phyloP scores from a whole-genome alignment of 2,888 invertebrate genomes.

The Sinelater perroti region DNA sequence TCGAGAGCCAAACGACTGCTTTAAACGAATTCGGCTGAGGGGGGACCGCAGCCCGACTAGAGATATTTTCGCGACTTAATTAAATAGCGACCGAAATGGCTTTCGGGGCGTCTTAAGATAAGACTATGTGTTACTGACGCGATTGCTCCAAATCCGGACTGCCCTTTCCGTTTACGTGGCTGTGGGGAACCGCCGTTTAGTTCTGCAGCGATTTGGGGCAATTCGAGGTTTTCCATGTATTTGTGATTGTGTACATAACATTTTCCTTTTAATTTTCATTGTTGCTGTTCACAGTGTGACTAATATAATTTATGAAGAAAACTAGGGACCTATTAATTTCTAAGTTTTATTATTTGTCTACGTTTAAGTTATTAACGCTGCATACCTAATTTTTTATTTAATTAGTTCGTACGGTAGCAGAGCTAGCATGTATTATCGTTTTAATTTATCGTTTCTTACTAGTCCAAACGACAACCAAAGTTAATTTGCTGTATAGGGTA shows the following conservation, averaged over 20 bases:
- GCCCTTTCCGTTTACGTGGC: no score
- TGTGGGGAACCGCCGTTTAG: no score
- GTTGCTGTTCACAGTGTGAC: slow-evolving; percentile 17
- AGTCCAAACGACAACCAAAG: slow-evolving; percentile 62
- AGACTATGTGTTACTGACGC: no score
- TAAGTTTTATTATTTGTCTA: slow-evolving; percentile 21
- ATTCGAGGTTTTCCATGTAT: slow-evolving; percentile 22
- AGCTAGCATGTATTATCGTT: slow-evolving; percentile 45
- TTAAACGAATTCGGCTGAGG: slow-evolving; percentile 28
- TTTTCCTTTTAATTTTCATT: slow-evolving; percentile 8
- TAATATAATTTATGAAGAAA: slow-evolving; percentile 17
- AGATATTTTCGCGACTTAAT: no score
- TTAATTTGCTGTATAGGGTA: slow-evolving; percentile 42
- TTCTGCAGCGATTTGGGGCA: no score
- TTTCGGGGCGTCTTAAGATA: no score
- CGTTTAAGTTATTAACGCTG: slow-evolving; percentile 44
- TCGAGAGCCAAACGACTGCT: slow-evolving; percentile 29
- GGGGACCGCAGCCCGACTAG: no score
- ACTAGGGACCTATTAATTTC: slow-evolving; percentile 27
- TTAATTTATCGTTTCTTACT: slow-evolving; percentile 51
- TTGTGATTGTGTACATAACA: slow-evolving; percentile 26
- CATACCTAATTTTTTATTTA: slow-evolving; percentile 8
- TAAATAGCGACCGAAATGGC: no score
- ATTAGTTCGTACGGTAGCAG: slow-evolving; percentile 10
- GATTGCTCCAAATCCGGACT: no score